Evolutionary conservation across 2,888 invertebrate genomes (phyloP).

Genomic region (Heterodera filipjevi): DNA sequence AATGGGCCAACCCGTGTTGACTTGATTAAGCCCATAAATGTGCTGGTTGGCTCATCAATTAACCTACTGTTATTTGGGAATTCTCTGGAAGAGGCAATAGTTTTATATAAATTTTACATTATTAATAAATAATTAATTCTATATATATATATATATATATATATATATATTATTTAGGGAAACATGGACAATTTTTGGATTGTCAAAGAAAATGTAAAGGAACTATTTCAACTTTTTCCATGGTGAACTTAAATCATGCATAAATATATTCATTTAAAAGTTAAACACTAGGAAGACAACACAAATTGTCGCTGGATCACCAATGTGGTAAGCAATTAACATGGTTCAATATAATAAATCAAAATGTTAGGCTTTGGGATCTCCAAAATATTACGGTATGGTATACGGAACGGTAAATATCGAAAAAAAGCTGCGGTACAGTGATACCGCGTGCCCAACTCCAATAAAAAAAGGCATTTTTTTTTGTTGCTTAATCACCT

Average conservation of each 20-base stretch:
- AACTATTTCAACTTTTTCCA: background rate
- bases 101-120: too few relatives aligned
- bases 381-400: too few relatives aligned
- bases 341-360: too few relatives aligned
- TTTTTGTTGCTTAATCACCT: too few relatives aligned
- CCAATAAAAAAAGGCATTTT: too few relatives aligned
- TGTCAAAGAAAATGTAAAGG: background rate
- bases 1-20: background rate
- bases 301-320: constrained; percentile 10
- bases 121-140: background rate
- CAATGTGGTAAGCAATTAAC: background rate
- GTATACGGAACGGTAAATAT: too few relatives aligned
- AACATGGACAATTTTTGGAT: background rate
- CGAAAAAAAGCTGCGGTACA: too few relatives aligned
- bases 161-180: background rate
- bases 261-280: background rate
- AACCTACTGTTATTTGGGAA: constrained; percentile 21
- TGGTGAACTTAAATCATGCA: background rate
- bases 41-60: constrained; percentile 16
- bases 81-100: constrained; percentile 22
- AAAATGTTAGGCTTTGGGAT: too few relatives aligned
- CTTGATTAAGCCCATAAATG: constrained; percentile 4
- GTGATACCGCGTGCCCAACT: too few relatives aligned
- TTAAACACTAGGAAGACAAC: constrained; percentile 20
- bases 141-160: background rate